phyloP scores from a whole-genome alignment of 1,140 invertebrate genomes.

The Philotrypesis tridentata region DNA sequence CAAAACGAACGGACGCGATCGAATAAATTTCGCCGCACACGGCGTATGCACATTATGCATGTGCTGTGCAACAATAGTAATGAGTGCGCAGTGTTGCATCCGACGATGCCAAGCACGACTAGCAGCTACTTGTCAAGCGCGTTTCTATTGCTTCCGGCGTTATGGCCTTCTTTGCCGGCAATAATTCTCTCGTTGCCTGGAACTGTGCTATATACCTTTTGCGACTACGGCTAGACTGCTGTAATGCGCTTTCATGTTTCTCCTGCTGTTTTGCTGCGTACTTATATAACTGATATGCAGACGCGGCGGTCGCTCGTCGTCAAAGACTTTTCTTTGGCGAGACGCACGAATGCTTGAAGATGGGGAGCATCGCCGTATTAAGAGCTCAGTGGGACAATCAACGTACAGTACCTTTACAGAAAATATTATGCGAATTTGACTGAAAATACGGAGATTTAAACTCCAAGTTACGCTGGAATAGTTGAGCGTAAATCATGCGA shows the following conservation, averaged over 20 bases:
- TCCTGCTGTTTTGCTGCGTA: too few relatives aligned
- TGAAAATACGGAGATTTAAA: too few relatives aligned
- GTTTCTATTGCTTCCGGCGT: slow-evolving; percentile 65
- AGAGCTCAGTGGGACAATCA: too few relatives aligned
- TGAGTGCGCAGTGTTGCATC: neutral
- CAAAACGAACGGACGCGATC: neutral
- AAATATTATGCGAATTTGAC: too few relatives aligned
- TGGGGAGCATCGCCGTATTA: too few relatives aligned
- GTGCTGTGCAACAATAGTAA: neutral
- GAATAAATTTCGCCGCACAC: neutral
- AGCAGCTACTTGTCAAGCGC: slow-evolving; percentile 69
- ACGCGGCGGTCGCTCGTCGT: neutral
- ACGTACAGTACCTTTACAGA: too few relatives aligned
- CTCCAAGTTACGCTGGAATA: too few relatives aligned
- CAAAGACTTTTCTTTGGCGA: neutral
- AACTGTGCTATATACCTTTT: neutral
- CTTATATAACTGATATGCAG: too few relatives aligned
- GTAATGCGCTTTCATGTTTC: too few relatives aligned
- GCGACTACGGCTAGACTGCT: too few relatives aligned
- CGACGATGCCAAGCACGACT: slow-evolving; percentile 58
- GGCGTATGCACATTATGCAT: neutral
- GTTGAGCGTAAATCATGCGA: too few relatives aligned
- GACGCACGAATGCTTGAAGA: too few relatives aligned
- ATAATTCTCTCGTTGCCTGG: slow-evolving; percentile 56
- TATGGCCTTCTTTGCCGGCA: slow-evolving; percentile 58